Percentiles rank a stretch among this genome's conserved stretches.
Evolutionary conservation across 30 jellyfish, hydroid and myxozoan species (phyloP).

Genomic region (Chrysaora quinquecirrha): DNA sequence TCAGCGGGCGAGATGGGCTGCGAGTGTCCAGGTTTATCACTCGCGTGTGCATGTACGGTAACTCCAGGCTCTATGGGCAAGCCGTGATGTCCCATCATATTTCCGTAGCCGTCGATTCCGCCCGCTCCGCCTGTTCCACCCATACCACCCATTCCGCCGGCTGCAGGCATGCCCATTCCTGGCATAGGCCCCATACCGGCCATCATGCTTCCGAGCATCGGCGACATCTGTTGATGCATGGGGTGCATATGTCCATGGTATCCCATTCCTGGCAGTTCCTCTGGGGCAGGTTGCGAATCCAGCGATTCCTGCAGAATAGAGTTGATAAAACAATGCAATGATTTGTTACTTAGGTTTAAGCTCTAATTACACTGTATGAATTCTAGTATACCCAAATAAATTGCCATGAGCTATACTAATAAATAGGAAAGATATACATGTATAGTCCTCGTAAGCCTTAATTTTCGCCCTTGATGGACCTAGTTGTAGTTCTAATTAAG

Average conservation of each 20-base stretch:
- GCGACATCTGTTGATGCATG: not conserved
- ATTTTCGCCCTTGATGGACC: too few relatives aligned
- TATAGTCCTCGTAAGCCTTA: too few relatives aligned
- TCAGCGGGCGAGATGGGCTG: slow-evolving; percentile 70
- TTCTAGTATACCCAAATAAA: too few relatives aligned
- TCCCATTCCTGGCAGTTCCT: slow-evolving; percentile 71
- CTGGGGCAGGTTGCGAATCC: slow-evolving; percentile 48
- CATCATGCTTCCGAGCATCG: not conserved
- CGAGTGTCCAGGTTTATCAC: slow-evolving; percentile 81
- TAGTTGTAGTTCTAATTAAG: too few relatives aligned
- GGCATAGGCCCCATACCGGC: slow-evolving; percentile 18
- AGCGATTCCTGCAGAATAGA: not conserved
- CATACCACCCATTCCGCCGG: slow-evolving; percentile 41
- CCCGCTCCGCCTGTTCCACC: slow-evolving; percentile 36
- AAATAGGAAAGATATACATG: too few relatives aligned
- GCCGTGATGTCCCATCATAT: slow-evolving; percentile 7
- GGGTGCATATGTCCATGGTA: slow-evolving; percentile 24
- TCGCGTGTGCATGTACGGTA: slow-evolving; percentile 96
- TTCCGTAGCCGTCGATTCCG: slow-evolving; percentile 35
- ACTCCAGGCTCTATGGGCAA: slow-evolving; percentile 59
- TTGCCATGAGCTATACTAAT: too few relatives aligned
- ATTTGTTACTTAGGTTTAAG: too few relatives aligned
- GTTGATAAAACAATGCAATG: too few relatives aligned
- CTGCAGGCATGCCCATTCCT: slow-evolving; percentile 11
- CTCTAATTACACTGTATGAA: too few relatives aligned